Percentiles rank a stretch among this genome's conserved stretches.
phyloP scores from a whole-genome alignment of 2,113 vertebrate genomes.

The Chlamydotis undulata region DNA sequence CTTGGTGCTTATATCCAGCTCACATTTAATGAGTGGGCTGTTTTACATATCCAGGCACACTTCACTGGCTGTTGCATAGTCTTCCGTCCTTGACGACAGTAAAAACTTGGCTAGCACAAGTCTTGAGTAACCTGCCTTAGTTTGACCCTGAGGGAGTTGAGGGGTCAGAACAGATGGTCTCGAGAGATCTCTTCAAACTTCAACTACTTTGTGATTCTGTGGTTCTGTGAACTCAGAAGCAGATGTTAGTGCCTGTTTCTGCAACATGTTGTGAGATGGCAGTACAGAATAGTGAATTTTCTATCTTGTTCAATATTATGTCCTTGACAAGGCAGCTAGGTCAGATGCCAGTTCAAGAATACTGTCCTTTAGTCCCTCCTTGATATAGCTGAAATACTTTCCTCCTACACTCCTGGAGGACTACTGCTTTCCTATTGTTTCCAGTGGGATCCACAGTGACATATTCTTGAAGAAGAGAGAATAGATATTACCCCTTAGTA shows the following conservation, averaged over 20 bases:
- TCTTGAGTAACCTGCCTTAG: neutral
- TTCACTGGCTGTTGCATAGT: neutral
- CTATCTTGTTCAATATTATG: neutral
- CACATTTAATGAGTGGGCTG: neutral
- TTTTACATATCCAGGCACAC: neutral
- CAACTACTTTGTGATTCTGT: neutral
- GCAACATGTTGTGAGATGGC: neutral
- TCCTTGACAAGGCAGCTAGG: neutral
- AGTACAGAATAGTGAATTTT: neutral
- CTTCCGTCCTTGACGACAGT: neutral
- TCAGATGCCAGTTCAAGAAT: neutral
- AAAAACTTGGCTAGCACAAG: neutral
- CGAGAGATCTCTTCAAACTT: neutral
- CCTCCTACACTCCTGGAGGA: neutral
- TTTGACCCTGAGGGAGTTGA: neutral
- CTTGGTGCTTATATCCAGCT: neutral
- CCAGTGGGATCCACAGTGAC: neutral
- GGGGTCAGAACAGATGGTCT: neutral
- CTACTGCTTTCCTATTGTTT: neutral
- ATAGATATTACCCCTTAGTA: neutral
- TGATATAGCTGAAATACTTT: neutral
- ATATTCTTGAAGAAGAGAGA: neutral
- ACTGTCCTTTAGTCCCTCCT: neutral
- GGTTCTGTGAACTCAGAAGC: neutral
- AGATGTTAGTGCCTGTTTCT: neutral